Evolutionary conservation across 2,888 invertebrate genomes (phyloP), one percentile per base, ranked within the genome.

Genomic region (Cetonia aurata): DNA sequence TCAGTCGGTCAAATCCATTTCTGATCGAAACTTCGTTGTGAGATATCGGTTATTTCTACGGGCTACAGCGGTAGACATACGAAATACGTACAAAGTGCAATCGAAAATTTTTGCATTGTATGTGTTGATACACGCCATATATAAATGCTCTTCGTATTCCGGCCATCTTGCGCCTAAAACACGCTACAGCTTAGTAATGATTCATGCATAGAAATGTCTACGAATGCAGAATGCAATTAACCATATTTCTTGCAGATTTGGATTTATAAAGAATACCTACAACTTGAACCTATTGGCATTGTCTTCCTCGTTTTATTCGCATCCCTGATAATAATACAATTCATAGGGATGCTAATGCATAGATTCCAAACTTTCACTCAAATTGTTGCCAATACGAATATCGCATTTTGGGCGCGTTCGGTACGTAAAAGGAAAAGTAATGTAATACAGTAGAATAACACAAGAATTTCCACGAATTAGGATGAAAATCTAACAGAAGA

Each of bases 401-500:
- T 72, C 10, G 31, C 46, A n/a, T 37, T 60, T 25, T 71, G 69
- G 42, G 44, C 67, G 2, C 67, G 50, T 48, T 10, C 42, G 70
- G 72, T 70, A 55, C 62, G 42, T 59, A 25, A 15, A 8, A 6
- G 9, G 33, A 0, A 1, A 1, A 41, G 17, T 15, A 10, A 57
- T 8, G 9, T 57, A 10, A 33, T 55, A 6, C 2, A 15, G 1
- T 50, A 8, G 12, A n/a, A 41, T 33, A 60, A 15, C 13, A 41
- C 48, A 33, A 13, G 13, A 13, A 37, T 37, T 65, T 10, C 2
- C 3, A 8, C n/a, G 3, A 67, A 31, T 10, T n/a, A 71, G 71
- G 42, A 65, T 17, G 93, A 94, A 80, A 93, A 95, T 78, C 85
- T 93, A 76, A 93, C 93, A 17, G 93, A 93, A 83, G 95, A 96